Base-by-base conservation (phyloP, 1,140 invertebrate genomes). In the Bombus confusus region DNA sequence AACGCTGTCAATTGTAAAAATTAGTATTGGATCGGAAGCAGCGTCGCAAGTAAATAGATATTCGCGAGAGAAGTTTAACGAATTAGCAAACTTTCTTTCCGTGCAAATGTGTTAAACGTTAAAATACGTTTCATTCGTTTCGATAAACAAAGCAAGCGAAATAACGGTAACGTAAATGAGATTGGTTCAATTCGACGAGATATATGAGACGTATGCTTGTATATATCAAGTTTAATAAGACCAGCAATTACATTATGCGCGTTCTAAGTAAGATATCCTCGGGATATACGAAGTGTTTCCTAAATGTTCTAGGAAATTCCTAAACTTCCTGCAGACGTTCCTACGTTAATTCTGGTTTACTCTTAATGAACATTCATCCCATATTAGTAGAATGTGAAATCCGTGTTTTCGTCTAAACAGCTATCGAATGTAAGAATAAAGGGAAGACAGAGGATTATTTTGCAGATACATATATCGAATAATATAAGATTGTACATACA, bases 271-370 rank as follows among this genome's bases (percentile, higher is more conserved):
- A 43, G 83, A 80, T 62, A 59, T 80, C 68, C 69, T 80, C 68
- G 39, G 69, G 76, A 72, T 72, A 39, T 68, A 76, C 52, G 31
- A 84, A 79, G 66, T 80, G 52, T 85, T 52, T 80, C 83, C 68
- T 80, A 85, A 72, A 85, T 85, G 52, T 80, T 83, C 64, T 77
- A 83, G 62, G 74, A 77, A 83, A 57, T 77, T 69, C 68, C 76
- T 62, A 71, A 80, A 79, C 83, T 72, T 62, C 39, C 76, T 64
- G 31, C 68, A 73, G 47, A 85, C 68, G 68, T 80, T 80, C 34
- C 83, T 47, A 72, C 68, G 83, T 72, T 85, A 85, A 85, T 85
- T 68, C 68, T 64, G 41, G 68, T 62, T 43, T 62, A 71, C 52
- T 62, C 76, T 72, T 85, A 80, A 85, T 52, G 39, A 85, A 62